Percentiles rank a stretch among this genome's conserved stretches.
Conservation (phyloP, 2,113 vertebrate genomes). For the Rhea pennata region DNA sequence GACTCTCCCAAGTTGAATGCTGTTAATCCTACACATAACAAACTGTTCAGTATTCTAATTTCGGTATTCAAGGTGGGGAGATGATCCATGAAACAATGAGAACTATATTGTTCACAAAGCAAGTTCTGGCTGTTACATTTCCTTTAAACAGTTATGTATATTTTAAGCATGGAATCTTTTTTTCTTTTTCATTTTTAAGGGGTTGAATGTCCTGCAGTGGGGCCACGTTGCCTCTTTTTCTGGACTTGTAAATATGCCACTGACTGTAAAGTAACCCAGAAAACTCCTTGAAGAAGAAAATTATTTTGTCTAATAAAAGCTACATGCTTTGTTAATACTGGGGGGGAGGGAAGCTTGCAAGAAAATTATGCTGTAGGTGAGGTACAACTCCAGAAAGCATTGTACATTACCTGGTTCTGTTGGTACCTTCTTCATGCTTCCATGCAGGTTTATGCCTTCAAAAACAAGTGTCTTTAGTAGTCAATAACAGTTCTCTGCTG, state of each 20-base stretch:
- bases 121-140: neutral
- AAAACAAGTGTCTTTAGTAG: neutral
- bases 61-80: neutral
- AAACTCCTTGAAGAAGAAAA: neutral
- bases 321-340: neutral
- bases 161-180: neutral
- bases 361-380: neutral
- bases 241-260: neutral
- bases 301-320: neutral
- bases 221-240: neutral
- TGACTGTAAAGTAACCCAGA: neutral
- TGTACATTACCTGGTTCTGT: neutral
- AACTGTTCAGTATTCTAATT: neutral
- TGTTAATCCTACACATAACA: neutral
- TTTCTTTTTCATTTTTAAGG: neutral
- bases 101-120: neutral
- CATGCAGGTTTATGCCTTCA: slow-evolving; percentile 33
- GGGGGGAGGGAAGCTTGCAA: neutral
- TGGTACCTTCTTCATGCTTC: neutral
- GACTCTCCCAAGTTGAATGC: neutral
- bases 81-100: neutral
- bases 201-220: neutral
- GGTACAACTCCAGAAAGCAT: neutral
- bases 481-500: slow-evolving; percentile 38
- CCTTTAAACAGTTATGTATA: neutral